These are phyloP conservation scores for Micronycteris hirsuta DNA, from an alignment of 2,113 vertebrate genomes.

Conservation along the genomic window DNA sequence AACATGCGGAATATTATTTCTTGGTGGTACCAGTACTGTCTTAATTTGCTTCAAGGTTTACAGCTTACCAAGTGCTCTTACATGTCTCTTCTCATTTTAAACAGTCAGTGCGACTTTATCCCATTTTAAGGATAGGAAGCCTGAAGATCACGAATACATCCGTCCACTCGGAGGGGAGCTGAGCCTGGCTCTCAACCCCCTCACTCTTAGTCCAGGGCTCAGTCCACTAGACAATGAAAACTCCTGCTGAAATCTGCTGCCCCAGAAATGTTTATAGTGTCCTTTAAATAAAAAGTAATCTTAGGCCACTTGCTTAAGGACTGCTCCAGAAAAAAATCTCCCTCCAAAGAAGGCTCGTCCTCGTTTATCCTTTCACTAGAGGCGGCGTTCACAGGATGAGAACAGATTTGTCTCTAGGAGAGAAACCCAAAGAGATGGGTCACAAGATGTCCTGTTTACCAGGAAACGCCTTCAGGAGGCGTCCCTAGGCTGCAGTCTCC, in stretches of 20 bases:
- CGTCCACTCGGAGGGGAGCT: rapidly evolving
- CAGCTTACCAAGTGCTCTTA: neutral
- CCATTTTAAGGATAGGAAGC: neutral
- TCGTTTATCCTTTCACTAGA: neutral
- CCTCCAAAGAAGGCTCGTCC: neutral
- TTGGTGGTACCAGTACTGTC: neutral
- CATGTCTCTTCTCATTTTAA: neutral
- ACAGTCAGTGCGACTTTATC: neutral
- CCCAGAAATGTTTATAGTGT: neutral
- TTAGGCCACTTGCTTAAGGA: neutral
- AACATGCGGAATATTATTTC: neutral
- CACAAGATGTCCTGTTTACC: neutral
- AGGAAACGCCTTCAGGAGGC: neutral
- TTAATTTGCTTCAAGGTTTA: neutral
- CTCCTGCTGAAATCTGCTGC: neutral
- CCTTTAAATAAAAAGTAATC: neutral
- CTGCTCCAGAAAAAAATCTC: neutral
- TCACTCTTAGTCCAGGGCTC: neutral
- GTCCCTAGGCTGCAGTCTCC: neutral
- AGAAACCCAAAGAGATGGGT: neutral
- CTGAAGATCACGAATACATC: neutral
- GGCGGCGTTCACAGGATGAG: neutral
- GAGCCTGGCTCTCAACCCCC: neutral
- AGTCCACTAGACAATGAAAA: neutral
- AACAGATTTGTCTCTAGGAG: neutral